A percentile compares a stretch with the other conserved stretches of the same genome.
These are phyloP conservation scores for Apocrypta bakeri DNA, from an alignment of 1,140 invertebrate species.

Conservation along the genomic window DNA sequence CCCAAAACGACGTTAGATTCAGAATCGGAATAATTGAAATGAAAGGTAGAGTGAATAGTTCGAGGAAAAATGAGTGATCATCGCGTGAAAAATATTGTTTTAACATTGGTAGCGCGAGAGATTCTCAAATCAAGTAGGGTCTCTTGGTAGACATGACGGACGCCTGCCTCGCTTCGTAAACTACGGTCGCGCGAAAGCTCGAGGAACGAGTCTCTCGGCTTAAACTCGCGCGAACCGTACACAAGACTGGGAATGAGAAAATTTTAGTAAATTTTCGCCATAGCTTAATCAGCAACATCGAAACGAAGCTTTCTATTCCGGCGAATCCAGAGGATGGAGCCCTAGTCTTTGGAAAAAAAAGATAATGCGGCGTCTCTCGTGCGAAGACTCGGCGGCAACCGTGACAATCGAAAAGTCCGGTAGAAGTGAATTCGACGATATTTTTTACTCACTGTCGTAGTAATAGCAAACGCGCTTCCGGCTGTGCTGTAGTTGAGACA, in stretches of 20 bases:
- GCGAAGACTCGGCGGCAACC: not conserved
- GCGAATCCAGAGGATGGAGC: not conserved
- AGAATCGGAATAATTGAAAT: not conserved
- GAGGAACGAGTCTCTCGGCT: slow-evolving; percentile 60
- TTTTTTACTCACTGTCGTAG: slow-evolving; percentile 94
- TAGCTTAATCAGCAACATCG: too few relatives aligned
- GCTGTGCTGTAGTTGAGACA: slow-evolving; percentile 86
- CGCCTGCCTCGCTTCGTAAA: slow-evolving; percentile 60
- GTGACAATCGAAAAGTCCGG: not conserved
- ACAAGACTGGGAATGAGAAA: not conserved
- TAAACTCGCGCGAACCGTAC: slow-evolving; percentile 62
- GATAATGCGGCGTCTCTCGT: slow-evolving; percentile 12
- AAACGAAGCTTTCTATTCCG: not conserved
- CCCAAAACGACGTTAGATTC: not conserved
- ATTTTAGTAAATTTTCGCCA: not conserved
- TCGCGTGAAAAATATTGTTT: slow-evolving; percentile 19
- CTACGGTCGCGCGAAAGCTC: slow-evolving; percentile 62
- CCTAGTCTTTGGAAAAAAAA: not conserved
- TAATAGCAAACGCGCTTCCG: slow-evolving; percentile 98
- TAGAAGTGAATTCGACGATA: not conserved
- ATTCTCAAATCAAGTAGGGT: slow-evolving; percentile 56
- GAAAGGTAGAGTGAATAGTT: not conserved
- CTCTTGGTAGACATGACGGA: slow-evolving; percentile 62
- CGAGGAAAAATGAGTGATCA: not conserved
- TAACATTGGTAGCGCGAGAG: slow-evolving; percentile 53